These are phyloP conservation scores for Empis livida DNA, from an alignment of 2,888 invertebrate species.

Conservation along the genomic window DNA sequence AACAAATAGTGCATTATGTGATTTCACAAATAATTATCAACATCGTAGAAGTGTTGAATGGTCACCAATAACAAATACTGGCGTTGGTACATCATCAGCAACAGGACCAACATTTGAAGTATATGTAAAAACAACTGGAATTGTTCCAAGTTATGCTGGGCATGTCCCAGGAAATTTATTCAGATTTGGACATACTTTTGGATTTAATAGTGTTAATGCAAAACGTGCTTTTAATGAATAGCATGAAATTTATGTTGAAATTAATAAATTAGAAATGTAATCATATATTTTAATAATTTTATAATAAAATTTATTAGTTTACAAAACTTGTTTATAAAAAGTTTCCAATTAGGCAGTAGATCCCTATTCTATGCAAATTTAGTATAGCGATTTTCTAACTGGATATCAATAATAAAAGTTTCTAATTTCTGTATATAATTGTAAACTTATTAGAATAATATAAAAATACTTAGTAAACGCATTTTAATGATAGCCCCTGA, in stretches of 20 bases:
- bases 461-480: background rate
- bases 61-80: conserved; percentile 42
- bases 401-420: no score
- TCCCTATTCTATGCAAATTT: no score
- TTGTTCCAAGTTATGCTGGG: conserved; percentile 64
- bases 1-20: conserved; percentile 57
- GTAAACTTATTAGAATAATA: no score
- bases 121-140: conserved; percentile 59
- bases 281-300: no score
- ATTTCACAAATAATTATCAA: conserved; percentile 62
- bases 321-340: no score
- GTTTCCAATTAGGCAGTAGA: no score
- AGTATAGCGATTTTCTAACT: no score
- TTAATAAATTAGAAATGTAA: no score
- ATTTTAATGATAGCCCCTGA: no score
- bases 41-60: conserved; percentile 59
- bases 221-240: conserved; percentile 35
- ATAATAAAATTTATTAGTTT: no score
- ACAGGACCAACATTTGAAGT: conserved; percentile 39
- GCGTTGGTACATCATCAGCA: conserved; percentile 22
- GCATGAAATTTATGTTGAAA: no score
- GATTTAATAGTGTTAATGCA: conserved; percentile 58
- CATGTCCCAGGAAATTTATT: conserved; percentile 63
- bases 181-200: conserved; percentile 63
- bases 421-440: no score